These are phyloP conservation scores for Metellina segmentata DNA, from an alignment of 2,888 invertebrate genomes.

Conservation along the genomic window DNA sequence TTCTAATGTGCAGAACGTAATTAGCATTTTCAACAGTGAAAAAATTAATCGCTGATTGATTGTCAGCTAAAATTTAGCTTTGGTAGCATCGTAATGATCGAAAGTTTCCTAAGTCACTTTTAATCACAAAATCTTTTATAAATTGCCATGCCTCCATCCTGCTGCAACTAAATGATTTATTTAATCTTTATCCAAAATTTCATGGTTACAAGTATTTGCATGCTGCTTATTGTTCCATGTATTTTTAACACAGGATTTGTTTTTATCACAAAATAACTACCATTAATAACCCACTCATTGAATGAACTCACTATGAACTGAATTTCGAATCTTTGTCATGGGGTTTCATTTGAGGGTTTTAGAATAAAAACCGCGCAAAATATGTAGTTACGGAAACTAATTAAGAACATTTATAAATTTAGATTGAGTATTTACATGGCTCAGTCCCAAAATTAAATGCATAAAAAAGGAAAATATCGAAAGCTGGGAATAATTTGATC, in stretches of 20 bases:
- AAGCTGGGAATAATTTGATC: too few relatives aligned
- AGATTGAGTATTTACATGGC: too few relatives aligned
- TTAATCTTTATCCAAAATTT: background rate
- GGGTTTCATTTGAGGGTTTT: too few relatives aligned
- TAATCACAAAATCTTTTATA: constrained; percentile 49
- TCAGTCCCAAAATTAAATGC: too few relatives aligned
- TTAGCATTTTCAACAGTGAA: constrained; percentile 22
- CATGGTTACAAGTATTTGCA: background rate
- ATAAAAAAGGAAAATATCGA: too few relatives aligned
- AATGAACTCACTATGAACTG: too few relatives aligned
- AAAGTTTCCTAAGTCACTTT: constrained; percentile 49
- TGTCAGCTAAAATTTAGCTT: constrained; percentile 27
- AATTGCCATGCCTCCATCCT: constrained; percentile 28
- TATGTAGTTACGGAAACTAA: too few relatives aligned
- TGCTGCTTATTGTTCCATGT: background rate
- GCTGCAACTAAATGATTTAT: constrained; percentile 22
- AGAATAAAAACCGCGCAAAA: too few relatives aligned
- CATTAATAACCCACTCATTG: too few relatives aligned
- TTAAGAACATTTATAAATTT: too few relatives aligned
- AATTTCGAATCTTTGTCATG: too few relatives aligned
- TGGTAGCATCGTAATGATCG: constrained; percentile 8
- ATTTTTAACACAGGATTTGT: background rate
- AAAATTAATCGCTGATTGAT: constrained; percentile 45
- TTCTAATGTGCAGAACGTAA: constrained; percentile 22
- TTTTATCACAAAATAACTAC: too few relatives aligned